A percentile compares a stretch with the other conserved stretches of the same genome.
These are phyloP conservation scores for Mirounga angustirostris DNA, from an alignment of 2,113 vertebrate genomes.

Conservation along the genomic window DNA sequence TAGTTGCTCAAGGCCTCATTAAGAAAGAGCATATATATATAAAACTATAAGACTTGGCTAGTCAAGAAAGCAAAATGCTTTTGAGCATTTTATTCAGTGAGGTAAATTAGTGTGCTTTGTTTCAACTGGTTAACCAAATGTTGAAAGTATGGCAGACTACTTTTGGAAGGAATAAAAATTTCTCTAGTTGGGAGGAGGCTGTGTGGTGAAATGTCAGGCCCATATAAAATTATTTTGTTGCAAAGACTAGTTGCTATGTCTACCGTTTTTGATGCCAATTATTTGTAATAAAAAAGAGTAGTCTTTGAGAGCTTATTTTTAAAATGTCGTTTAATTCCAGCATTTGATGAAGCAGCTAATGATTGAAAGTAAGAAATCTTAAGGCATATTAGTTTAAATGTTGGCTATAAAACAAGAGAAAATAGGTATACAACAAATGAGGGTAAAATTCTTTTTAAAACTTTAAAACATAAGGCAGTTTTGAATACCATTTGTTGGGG, in stretches of 20 bases:
- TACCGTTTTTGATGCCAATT: constrained; percentile 70
- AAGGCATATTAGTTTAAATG: constrained; percentile 77
- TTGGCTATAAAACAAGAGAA: constrained; percentile 75
- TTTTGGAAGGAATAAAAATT: background rate
- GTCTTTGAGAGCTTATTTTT: constrained; percentile 69
- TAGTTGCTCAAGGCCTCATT: constrained; percentile 62
- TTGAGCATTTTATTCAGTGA: constrained; percentile 61
- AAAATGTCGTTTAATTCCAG: constrained; percentile 72
- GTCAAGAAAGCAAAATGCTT: constrained; percentile 55
- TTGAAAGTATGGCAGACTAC: constrained; percentile 1
- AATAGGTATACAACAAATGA: constrained; percentile 74
- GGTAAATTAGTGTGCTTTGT: constrained; percentile 13
- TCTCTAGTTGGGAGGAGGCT: background rate
- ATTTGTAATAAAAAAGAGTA: constrained; percentile 77
- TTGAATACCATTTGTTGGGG: background rate
- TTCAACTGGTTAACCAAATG: constrained; percentile 12
- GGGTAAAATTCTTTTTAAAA: background rate
- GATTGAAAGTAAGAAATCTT: constrained; percentile 81
- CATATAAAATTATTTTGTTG: constrained; percentile 51
- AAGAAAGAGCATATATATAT: constrained; percentile 39
- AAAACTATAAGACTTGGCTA: constrained; percentile 52
- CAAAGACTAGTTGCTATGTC: constrained; percentile 60
- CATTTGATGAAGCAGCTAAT: constrained; percentile 78
- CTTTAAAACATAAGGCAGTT: constrained; percentile 10
- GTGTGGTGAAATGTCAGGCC: background rate